Evolutionary conservation across 2,888 invertebrate genomes (phyloP).

Genomic region (Carpatolechia fugitivella): DNA sequence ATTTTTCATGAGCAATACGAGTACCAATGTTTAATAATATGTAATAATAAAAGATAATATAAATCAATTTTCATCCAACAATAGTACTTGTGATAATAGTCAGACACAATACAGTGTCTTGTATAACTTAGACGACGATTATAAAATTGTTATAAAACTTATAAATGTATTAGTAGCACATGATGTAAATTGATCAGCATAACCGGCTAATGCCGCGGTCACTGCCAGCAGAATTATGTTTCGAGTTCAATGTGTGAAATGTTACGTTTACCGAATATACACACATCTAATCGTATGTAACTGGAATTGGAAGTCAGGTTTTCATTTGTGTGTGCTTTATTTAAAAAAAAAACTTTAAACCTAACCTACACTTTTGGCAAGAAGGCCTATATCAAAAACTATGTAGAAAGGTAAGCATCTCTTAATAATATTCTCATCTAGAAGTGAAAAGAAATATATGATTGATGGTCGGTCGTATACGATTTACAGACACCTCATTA

Average conservation of each 20-base stretch:
- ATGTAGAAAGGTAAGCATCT: not conserved
- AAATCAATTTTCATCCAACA: too few species aligned
- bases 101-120: too few species aligned
- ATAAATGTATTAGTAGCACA: constrained; percentile 32
- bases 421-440: not conserved
- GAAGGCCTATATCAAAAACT: too few species aligned
- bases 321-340: too few species aligned
- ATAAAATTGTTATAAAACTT: constrained; percentile 1
- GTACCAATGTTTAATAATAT: too few species aligned
- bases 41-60: too few species aligned
- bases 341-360: too few species aligned
- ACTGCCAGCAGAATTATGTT: constrained; percentile 37
- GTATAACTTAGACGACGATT: not conserved
- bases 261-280: not conserved
- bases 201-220: constrained; percentile 46
- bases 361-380: too few species aligned
- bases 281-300: not conserved
- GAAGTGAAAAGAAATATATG: not conserved
- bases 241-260: not conserved
- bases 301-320: too few species aligned
- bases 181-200: constrained; percentile 52
- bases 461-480: not conserved
- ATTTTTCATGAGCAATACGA: too few species aligned
- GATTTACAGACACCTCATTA: not conserved
- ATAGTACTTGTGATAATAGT: too few species aligned